Conservation (phyloP, 2,888 invertebrate genomes). For the Hermaeophaga mercurialis region DNA sequence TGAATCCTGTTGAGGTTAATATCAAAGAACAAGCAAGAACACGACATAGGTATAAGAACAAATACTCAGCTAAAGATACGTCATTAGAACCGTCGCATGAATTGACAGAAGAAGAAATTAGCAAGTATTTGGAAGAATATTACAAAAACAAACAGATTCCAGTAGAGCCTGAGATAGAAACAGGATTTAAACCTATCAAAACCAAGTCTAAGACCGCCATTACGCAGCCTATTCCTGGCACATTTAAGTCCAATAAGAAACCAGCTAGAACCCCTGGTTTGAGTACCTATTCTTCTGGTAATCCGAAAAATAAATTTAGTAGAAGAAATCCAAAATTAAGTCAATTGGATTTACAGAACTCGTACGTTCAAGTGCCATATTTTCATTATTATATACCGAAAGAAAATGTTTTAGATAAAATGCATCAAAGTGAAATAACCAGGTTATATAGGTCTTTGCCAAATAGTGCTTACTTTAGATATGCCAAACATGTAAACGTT, state of each 20-base stretch:
- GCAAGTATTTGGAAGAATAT: slow-evolving; percentile 43
- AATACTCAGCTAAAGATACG: slow-evolving; percentile 24
- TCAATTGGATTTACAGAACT: slow-evolving; percentile 3
- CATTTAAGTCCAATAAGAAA: slow-evolving; percentile 53
- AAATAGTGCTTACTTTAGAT: slow-evolving; percentile 40
- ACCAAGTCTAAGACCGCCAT: slow-evolving; percentile 34
- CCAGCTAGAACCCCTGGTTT: slow-evolving; percentile 60
- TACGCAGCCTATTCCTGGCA: slow-evolving; percentile 43
- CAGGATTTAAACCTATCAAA: slow-evolving; percentile 48
- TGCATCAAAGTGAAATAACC: slow-evolving; percentile 36
- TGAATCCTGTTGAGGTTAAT: slow-evolving; percentile 48
- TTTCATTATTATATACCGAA: slow-evolving; percentile 27
- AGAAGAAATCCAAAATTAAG: slow-evolving; percentile 26
- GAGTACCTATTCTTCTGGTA: slow-evolving; percentile 55
- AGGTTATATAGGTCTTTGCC: slow-evolving; percentile 39
- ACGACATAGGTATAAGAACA: not conserved
- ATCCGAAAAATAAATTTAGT: slow-evolving; percentile 25
- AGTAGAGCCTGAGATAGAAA: slow-evolving; percentile 42
- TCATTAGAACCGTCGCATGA: slow-evolving; percentile 41
- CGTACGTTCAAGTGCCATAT: not conserved
- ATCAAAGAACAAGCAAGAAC: slow-evolving; percentile 28
- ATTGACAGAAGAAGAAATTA: slow-evolving; percentile 43
- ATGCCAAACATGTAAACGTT: slow-evolving; percentile 41
- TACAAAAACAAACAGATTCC: slow-evolving; percentile 36
- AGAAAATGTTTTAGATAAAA: slow-evolving; percentile 27